Evolutionary conservation across 1,140 invertebrate species (phyloP), one percentile per base, ranked within the genome.

Genomic region (Oncopodura yosiiana): DNA sequence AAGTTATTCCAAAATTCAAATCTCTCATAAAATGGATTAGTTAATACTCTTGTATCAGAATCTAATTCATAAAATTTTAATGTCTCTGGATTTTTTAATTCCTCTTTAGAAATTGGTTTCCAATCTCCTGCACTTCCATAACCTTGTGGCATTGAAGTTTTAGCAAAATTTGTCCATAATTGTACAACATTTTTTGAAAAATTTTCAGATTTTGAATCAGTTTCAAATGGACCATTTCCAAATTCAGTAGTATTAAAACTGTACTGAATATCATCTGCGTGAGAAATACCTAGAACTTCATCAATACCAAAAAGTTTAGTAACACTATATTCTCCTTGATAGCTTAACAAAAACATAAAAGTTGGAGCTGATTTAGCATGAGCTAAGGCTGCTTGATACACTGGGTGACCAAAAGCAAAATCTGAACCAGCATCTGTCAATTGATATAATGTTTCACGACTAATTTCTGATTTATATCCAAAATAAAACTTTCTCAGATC

Each of bases 251-350:
- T 39, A 14, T 60, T 45, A 9, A 60, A 36, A 1, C 56, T 37
- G 29, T 56, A 56, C 49, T 60, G 58, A 6, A 60, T 29, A 36
- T 60, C 58, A 43, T 60, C 58, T 18, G 42, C 41, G n/a, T 54
- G 48, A 2, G 39, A 9, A 39, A 32, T 49, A 48, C 46, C 46
- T 38, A 49, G 2, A 14, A 49, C 36, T 24, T 56, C 54, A 2
- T 32, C 16, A 18, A 56, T 42, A 6, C 38, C 38, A 24, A 56
- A 56, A 9, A 26, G 18, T 24, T 56, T 56, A 3, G 30, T 6
- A 27, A 41, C 34, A n/a, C 54, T 56, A 21, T 3, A 56, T 11
- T 56, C 19, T 29, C 54, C 48, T 14, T 36, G 37, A 26, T 50
- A 44, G n/a, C 4, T 24, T 12, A 50, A 56, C 1, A 29, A 11